Evolutionary conservation across 2,113 vertebrate genomes (phyloP).

Genomic region (Scatophagus argus): DNA sequence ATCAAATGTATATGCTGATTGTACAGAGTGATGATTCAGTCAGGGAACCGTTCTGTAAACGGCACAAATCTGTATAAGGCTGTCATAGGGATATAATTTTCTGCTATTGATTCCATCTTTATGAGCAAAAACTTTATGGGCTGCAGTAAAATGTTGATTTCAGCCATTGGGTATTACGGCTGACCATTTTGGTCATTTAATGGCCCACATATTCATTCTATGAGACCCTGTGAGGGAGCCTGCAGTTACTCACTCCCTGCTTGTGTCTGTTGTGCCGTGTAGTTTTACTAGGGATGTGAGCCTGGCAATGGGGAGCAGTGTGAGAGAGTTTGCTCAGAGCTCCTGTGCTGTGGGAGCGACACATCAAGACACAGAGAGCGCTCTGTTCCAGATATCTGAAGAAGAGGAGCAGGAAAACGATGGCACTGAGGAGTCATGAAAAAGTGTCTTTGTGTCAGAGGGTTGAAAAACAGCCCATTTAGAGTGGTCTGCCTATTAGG

Average conservation of each 20-base stretch:
- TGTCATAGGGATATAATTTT: constrained; percentile 56
- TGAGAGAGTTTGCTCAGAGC: constrained; percentile 73
- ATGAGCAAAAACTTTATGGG: constrained; percentile 70
- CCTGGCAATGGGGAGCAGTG: constrained; percentile 60
- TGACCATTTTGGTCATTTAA: constrained; percentile 73
- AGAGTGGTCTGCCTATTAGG: constrained; percentile 82
- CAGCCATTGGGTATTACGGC: constrained; percentile 68
- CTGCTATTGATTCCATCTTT: constrained; percentile 66
- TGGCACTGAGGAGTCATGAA: constrained; percentile 83
- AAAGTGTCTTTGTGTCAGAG: constrained; percentile 84
- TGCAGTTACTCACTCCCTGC: constrained; percentile 54
- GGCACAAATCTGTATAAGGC: constrained; percentile 44
- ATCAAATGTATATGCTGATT: constrained; percentile 64
- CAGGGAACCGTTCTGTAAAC: constrained; percentile 49
- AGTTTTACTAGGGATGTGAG: constrained; percentile 56
- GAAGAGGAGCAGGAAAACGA: constrained; percentile 81
- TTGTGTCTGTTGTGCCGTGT: constrained; percentile 46
- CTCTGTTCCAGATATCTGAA: constrained; percentile 80
- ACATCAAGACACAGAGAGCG: constrained; percentile 79
- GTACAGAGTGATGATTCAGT: constrained; percentile 51
- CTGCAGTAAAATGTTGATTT: constrained; percentile 73
- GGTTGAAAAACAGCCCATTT: constrained; percentile 84
- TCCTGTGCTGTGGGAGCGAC: constrained; percentile 76
- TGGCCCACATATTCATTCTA: constrained; percentile 58
- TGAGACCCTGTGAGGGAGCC: constrained; percentile 52